Base-by-base conservation (phyloP, 2,888 invertebrate species). In the Petrophora chlorosata region DNA sequence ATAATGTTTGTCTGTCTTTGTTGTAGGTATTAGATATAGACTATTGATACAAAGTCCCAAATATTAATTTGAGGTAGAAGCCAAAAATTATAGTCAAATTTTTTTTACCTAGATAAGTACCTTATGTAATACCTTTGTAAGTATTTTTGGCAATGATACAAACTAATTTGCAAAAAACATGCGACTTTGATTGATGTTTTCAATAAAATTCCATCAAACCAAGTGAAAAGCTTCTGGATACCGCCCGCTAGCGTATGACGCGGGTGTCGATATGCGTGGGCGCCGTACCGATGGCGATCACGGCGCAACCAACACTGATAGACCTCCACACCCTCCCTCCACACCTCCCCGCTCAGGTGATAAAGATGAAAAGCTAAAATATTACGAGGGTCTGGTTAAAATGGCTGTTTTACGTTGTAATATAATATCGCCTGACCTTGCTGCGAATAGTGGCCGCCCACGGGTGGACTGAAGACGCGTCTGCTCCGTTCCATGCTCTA, bases 361-460 rank as follows among this genome's bases (percentile, higher is more conserved):
- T 36, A 45, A 39, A 53, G 47, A 57, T 50, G 61, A 40, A 41
- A 32, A 17, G 13, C 50, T 53, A 43, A 58, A 41, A 56, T 29
- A 50, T 33, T 23, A 33, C 26, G 57, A 61, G 53, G 71, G 39
- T 73, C 76, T 53, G 16, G 19, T 32, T 57, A 62, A 47, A 59
- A 59, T 77, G 76, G 82, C 65, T 60, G 62, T 59, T 57, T 47
- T 53, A 59, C 64, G 70, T 66, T 85, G 89, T 83, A 89, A 88
- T 79, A 85, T 84, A 87, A 89, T 89, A 87, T 88, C 79, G 76
- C 63, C 49, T 76, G 86, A 82, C 89, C 89, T 89, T 88, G 89
- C 87, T 79, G 66, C 73, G 85, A 90, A 90, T 90, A 90, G 88
- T 77, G 72, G 62, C 78, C 86, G 85, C 88, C 89, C 75, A 89